These are phyloP conservation scores for Manacus vitellinus DNA, from an alignment of 2,113 vertebrate genomes.

Conservation along the genomic window DNA sequence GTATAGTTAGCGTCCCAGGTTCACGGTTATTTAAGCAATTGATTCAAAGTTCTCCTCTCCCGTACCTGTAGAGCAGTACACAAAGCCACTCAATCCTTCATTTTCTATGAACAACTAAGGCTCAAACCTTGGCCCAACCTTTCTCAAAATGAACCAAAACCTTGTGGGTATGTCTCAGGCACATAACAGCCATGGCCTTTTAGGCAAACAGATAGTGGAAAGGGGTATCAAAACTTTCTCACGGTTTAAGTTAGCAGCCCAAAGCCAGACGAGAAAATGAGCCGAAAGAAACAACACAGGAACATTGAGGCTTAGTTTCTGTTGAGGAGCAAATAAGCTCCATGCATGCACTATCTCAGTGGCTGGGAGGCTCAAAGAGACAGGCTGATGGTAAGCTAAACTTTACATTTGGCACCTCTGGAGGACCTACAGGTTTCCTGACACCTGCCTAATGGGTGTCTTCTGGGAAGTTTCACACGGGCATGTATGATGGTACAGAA, in stretches of 20 bases:
- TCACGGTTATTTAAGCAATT: background rate
- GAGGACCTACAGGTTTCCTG: background rate
- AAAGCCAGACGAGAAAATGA: background rate
- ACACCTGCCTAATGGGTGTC: background rate
- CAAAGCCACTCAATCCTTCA: background rate
- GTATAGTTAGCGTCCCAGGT: background rate
- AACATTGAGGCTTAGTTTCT: background rate
- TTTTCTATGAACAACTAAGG: background rate
- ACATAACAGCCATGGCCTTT: background rate
- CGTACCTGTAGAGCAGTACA: fast-evolving
- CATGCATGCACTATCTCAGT: background rate
- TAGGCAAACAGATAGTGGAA: background rate
- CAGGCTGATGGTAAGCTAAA: background rate
- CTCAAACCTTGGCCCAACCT: background rate
- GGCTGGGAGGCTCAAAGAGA: background rate
- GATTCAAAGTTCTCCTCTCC: background rate
- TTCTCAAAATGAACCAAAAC: background rate
- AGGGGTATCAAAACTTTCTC: background rate
- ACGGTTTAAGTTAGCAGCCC: background rate
- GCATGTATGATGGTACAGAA: background rate
- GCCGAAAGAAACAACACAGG: fast-evolving
- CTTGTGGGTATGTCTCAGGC: background rate
- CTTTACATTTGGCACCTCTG: background rate
- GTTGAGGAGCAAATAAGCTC: background rate
- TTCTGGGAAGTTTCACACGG: background rate